Evolutionary conservation across 2,113 vertebrate species (phyloP).

Genomic region (Cygnus atratus): DNA sequence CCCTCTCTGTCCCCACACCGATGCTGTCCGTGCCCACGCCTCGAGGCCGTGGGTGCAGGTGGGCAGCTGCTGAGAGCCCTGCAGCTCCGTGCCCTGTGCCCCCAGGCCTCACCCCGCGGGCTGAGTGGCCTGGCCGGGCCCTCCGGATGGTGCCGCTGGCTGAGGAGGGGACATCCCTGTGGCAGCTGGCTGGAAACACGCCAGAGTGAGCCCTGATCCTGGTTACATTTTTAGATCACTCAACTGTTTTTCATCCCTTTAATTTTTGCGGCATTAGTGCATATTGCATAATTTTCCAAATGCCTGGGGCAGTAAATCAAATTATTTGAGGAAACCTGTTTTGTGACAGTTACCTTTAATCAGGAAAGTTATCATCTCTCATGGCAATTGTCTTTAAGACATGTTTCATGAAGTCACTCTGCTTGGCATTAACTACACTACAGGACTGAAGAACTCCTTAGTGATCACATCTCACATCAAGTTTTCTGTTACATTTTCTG

Average conservation of each 20-base stretch:
- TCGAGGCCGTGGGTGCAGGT: too few relatives aligned
- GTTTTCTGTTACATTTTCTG: background rate
- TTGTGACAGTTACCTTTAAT: conserved; percentile 31
- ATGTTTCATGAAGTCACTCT: background rate
- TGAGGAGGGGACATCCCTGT: background rate
- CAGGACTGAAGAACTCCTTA: background rate
- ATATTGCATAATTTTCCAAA: conserved; percentile 15
- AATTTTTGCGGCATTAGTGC: conserved; percentile 23
- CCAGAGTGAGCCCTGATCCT: background rate
- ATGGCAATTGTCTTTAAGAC: background rate
- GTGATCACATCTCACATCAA: background rate
- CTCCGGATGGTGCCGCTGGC: background rate
- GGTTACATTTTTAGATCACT: background rate
- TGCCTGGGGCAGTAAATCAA: conserved; percentile 1
- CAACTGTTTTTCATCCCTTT: conserved; percentile 36
- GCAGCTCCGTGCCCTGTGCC: too few relatives aligned
- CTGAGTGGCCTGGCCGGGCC: too few relatives aligned
- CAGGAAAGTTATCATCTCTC: background rate
- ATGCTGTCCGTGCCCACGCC: background rate
- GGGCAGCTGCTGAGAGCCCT: too few relatives aligned
- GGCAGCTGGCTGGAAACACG: background rate
- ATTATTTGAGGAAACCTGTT: conserved; percentile 20
- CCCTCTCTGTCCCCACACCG: background rate
- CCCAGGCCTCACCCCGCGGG: too few relatives aligned
- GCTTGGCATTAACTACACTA: background rate